Percentiles rank a stretch among this genome's conserved stretches.
phyloP scores from a whole-genome alignment of 2,888 invertebrate species.

The Melieria crassipennis region DNA sequence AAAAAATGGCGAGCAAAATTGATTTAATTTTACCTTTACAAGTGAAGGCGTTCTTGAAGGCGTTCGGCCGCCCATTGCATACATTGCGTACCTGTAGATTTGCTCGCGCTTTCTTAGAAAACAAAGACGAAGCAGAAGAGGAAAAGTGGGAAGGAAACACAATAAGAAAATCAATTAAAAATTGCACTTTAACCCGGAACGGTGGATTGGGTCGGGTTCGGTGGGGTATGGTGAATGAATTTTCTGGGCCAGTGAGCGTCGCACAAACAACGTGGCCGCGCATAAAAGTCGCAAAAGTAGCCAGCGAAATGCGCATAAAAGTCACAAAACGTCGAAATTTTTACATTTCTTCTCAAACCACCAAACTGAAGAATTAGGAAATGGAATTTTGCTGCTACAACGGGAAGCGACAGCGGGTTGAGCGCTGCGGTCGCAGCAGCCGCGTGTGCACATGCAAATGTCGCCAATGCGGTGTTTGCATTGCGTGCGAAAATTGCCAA shows the following conservation, averaged over 20 bases:
- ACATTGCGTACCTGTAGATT: slow-evolving; percentile 8
- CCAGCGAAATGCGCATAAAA: not conserved
- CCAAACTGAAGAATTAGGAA: not conserved
- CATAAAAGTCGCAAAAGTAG: slow-evolving; percentile 27
- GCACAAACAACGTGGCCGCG: slow-evolving; percentile 42
- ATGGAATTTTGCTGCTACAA: not conserved
- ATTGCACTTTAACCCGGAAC: slow-evolving; percentile 36
- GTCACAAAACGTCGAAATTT: not conserved
- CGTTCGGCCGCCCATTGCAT: not conserved
- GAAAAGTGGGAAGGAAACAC: slow-evolving; percentile 23
- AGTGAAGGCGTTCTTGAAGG: not conserved
- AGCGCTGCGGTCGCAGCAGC: too few relatives aligned
- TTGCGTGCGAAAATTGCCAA: slow-evolving; percentile 26
- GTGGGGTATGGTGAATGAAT: slow-evolving; percentile 41
- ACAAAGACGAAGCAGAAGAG: too few relatives aligned
- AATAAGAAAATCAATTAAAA: slow-evolving; percentile 46
- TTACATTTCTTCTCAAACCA: not conserved
- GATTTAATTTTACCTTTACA: slow-evolving; percentile 22
- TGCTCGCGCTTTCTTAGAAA: not conserved
- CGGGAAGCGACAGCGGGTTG: slow-evolving; percentile 1
- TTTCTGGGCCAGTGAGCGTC: slow-evolving; percentile 45
- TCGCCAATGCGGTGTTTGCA: slow-evolving; percentile 11
- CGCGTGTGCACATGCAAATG: slow-evolving; percentile 2
- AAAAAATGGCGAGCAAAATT: slow-evolving; percentile 10
- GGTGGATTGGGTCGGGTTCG: not conserved